Evolutionary conservation across 2,888 invertebrate species (phyloP).

Genomic region (Drosophila picticornis): DNA sequence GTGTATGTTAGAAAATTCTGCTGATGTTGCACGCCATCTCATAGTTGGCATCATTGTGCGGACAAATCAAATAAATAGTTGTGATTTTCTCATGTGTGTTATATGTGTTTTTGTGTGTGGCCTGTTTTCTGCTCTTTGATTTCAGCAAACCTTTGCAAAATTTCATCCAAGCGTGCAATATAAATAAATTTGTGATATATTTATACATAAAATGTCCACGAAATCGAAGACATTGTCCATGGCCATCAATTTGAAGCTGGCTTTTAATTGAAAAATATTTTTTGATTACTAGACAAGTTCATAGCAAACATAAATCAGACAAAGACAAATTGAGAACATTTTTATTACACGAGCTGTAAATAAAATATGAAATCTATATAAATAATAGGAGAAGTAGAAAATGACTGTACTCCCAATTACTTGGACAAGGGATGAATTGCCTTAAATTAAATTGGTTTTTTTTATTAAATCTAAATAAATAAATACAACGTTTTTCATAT

Average conservation of each 20-base stretch:
- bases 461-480: background rate
- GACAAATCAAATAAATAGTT: constrained; percentile 78
- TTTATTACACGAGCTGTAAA: background rate
- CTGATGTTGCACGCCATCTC: constrained; percentile 74
- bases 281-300: constrained; percentile 26
- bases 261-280: constrained; percentile 67
- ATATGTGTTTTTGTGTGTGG: constrained; percentile 32
- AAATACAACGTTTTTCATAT: background rate
- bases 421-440: background rate
- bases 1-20: constrained; percentile 61
- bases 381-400: background rate
- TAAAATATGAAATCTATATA: background rate
- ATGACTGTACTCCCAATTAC: background rate
- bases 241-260: constrained; percentile 31
- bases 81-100: constrained; percentile 58
- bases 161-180: constrained; percentile 52
- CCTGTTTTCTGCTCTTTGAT: constrained; percentile 57
- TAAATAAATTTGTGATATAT: constrained; percentile 41
- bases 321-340: constrained; percentile 5
- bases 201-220: constrained; percentile 42
- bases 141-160: constrained; percentile 69
- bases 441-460: background rate
- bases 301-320: constrained; percentile 26
- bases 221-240: constrained; percentile 35
- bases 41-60: constrained; percentile 76